Evolutionary conservation across 2,888 invertebrate species (phyloP).

Genomic region (Epistrophe eligans): DNA sequence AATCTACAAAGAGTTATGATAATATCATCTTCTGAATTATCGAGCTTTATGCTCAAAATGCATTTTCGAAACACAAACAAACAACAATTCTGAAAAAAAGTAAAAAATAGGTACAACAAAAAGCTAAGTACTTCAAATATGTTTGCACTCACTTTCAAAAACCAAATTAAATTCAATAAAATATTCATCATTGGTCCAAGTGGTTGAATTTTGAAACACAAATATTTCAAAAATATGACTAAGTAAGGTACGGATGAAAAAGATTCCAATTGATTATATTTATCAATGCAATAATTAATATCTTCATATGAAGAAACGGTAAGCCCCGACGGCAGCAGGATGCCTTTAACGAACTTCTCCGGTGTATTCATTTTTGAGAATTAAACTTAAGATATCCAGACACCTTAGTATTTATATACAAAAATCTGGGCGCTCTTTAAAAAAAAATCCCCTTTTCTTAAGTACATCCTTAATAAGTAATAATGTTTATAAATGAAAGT

Average conservation of each 20-base stretch:
- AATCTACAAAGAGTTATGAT: not conserved
- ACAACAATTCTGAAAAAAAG: too few species aligned
- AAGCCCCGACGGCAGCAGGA: constrained; percentile 2
- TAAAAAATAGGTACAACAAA: not conserved
- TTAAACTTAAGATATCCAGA: not conserved
- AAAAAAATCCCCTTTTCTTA: not conserved
- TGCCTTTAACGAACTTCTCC: constrained; percentile 17
- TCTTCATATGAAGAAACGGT: not conserved
- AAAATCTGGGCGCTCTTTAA: not conserved
- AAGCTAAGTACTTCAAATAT: too few species aligned
- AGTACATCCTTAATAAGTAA: constrained; percentile 29
- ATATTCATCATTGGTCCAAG: not conserved
- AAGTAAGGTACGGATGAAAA: not conserved
- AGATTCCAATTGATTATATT: not conserved
- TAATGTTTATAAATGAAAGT: constrained; percentile 23
- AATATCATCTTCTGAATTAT: not conserved
- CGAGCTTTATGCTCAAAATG: not conserved
- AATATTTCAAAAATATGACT: not conserved
- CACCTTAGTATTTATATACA: constrained; percentile 26
- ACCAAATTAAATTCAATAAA: not conserved
- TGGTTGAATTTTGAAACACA: not conserved
- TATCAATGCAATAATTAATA: not conserved
- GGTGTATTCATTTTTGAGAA: constrained; percentile 34
- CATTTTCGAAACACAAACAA: not conserved
- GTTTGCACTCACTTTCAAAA: not conserved